Evolutionary conservation across 2,113 vertebrate species (phyloP), one percentile per base, ranked within the genome.

Genomic region (Caloenas nicobarica): DNA sequence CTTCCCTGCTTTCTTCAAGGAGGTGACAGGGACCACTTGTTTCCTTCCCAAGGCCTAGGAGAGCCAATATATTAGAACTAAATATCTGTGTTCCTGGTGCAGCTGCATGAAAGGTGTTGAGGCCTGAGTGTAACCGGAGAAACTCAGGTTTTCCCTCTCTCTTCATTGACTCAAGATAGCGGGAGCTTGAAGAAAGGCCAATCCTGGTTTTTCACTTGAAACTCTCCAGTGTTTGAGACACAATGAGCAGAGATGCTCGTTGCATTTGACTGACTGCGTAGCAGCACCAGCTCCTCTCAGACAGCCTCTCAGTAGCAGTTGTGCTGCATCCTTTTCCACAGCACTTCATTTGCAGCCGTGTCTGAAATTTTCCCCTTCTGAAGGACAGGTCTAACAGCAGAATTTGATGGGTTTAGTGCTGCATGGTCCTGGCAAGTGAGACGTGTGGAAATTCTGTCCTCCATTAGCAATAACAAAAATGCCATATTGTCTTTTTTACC

Each of bases 31-130:
- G 26, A 50, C 17, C 5, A 79, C 13, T 46, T 28, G 18, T 90
- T 92, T 50, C 54, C 54, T 77, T 90, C 62, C 31, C 16, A 65
- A 42, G 50, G 29, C 3, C 3, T 73, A 36, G 51, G 31, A 22
- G 5, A 90, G 13, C 10, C 36, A 5, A 17, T 65, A 0, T 13
- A 2, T 51, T 50, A 62, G 36, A 81, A 1, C 8, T 40, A 16
- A 36, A 8, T 12, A 18, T 26, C 31, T 50, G 58, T 76, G 29
- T n/a, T 44, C 23, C 33, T 33, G 25, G 19, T 53, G 16, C 42
- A 70, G 16, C 33, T 23, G 25, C 33, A 13, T 25, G 34, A 58
- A 70, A 46, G 34, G 2, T 58, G 9, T 15, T 74, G 25, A 25
- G 25, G 21, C 9, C 72, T 84, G n/a, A 38, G 7, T 24, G 7